Base-by-base conservation (phyloP, 37 sponge, comb jelly and placozoan genomes). In the Mnemiopsis leidyi region DNA sequence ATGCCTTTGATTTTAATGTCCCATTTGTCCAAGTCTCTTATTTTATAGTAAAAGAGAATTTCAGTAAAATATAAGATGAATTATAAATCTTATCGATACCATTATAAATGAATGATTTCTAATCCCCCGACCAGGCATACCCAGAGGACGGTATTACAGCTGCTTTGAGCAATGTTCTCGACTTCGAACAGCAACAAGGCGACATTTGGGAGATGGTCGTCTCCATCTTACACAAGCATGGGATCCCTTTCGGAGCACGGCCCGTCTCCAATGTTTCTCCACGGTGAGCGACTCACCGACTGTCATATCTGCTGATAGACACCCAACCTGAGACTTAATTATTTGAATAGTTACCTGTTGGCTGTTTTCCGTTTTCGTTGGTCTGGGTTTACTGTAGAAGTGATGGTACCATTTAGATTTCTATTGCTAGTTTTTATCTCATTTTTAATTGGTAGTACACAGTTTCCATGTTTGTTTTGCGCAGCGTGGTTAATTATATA, bases 181-280 rank as follows among this genome's bases (percentile, higher is more conserved):
- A 95, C 69, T 97, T 97, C 95, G 97, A 97, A 92, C 93, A 93
- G 82, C 95, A 95, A 38, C 68, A 96, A 69, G 88, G 69, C 37
- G 96, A 97, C 3, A 71, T 96, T 23, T 71, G 94, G 93, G 76
- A 95, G 1, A 38, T 94, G 69, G 93, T 97, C 16, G 75, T 96
- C 35, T 93, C 82, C 67, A 94, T 93, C 9, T 94, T 97, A 33
- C 97, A 96, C 82, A 97, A 95, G 39, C 96, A 96, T 92, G 97
- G 96, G 39, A 96, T 97, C 71, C 97, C 97, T 21, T 92, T 94
- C 39, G 97, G 97, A 21, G 97, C 96, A 37, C 94, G 94, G 35
- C 93, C 93, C 0, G 79, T 35, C 24, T 90, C 69, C 21, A 33
- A 28, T 35, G 21, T 79, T 16, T 32, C 82, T 23, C 35, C 20